phyloP scores from a whole-genome alignment of 2,888 invertebrate genomes.

The Leptura quadrifasciata region DNA sequence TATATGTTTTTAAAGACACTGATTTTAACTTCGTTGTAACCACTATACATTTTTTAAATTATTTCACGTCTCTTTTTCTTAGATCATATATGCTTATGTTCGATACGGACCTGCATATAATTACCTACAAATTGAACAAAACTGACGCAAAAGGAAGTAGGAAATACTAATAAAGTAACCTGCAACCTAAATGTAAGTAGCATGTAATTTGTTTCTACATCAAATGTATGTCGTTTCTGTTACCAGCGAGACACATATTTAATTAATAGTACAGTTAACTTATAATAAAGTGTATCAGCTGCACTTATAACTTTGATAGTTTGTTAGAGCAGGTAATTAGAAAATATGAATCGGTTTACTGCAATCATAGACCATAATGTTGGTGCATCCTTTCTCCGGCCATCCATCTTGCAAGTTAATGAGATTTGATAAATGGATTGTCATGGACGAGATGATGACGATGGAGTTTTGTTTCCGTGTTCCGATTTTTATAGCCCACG shows the following conservation, averaged over 20 bases:
- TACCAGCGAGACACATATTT: constrained; percentile 8
- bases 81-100: too few species aligned
- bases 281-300: constrained; percentile 5
- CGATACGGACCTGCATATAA: background rate
- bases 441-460: background rate
- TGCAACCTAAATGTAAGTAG: constrained; percentile 38
- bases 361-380: background rate
- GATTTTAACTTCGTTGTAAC: too few species aligned
- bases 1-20: too few species aligned
- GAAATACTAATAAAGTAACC: constrained; percentile 44
- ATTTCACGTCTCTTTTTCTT: too few species aligned
- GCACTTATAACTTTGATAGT: background rate
- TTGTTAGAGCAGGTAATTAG: background rate
- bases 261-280: constrained; percentile 23
- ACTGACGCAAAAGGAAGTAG: constrained; percentile 47
- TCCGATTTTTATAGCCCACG: background rate
- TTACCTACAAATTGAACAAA: background rate
- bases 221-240: constrained; percentile 40
- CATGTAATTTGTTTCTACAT: constrained; percentile 36
- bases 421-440: background rate
- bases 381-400: background rate
- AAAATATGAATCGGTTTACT: background rate
- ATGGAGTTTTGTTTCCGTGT: background rate
- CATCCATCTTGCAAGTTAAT: background rate
- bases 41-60: too few species aligned